phyloP scores from a whole-genome alignment of 2,113 vertebrate genomes.

The Anolis sagrei region DNA sequence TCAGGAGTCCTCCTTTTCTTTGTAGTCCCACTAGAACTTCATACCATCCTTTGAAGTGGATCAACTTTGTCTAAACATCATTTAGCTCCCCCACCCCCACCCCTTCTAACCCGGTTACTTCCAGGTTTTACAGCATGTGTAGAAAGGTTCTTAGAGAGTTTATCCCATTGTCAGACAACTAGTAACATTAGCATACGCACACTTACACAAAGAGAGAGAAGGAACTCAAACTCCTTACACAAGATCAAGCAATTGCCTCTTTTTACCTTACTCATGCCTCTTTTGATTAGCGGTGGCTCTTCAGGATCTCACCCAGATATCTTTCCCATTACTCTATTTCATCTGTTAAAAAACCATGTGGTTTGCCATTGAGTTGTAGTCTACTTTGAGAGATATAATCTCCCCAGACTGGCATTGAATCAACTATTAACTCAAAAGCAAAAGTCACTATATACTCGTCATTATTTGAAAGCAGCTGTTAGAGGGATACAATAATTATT shows the following conservation, averaged over 20 bases:
- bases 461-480: background rate
- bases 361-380: background rate
- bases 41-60: no score
- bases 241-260: background rate
- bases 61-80: no score
- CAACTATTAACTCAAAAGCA: background rate
- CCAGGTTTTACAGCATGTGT: no score
- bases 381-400: background rate
- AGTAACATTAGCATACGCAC: background rate
- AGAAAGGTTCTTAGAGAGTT: background rate
- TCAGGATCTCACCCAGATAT: background rate
- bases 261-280: background rate
- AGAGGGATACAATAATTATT: constrained; percentile 11
- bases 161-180: background rate
- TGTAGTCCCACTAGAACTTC: no score
- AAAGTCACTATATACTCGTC: background rate
- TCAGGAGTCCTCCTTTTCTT: no score
- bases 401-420: background rate
- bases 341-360: background rate
- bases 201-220: no score
- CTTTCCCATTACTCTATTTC: background rate
- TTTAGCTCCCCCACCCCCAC: no score
- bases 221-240: background rate
- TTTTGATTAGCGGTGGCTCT: background rate
- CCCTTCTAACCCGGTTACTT: no score